phyloP scores from a whole-genome alignment of 1,140 invertebrate genomes.

The Eulimnadia texana region DNA sequence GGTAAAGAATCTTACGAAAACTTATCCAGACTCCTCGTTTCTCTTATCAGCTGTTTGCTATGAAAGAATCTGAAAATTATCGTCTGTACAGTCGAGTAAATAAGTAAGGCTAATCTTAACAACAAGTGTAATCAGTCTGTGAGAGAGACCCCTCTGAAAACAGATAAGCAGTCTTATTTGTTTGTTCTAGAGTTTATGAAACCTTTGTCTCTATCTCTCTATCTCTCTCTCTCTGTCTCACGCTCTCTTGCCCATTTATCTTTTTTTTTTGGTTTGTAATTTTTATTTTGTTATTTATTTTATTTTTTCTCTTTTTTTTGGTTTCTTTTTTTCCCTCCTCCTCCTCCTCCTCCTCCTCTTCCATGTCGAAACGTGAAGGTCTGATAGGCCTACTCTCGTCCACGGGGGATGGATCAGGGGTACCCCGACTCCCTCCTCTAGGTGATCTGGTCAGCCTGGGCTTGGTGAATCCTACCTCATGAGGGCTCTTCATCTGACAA shows the following conservation, averaged over 20 bases:
- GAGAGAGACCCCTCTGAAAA: too few relatives aligned
- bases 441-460: constrained; percentile 10
- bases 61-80: too few relatives aligned
- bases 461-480: constrained; percentile 8
- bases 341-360: neutral
- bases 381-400: constrained; percentile 4
- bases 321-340: neutral
- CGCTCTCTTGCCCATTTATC: neutral
- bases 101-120: too few relatives aligned
- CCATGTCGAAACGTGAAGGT: neutral
- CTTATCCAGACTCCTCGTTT: neutral
- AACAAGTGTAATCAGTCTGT: too few relatives aligned
- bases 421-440: constrained; percentile 2
- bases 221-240: neutral
- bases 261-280: neutral
- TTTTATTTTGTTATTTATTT: constrained; percentile 1
- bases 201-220: neutral
- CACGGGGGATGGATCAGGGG: neutral
- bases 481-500: neutral
- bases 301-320: neutral
- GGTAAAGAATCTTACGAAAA: constrained; percentile 1
- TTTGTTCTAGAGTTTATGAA: too few relatives aligned
- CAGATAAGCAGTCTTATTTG: too few relatives aligned
- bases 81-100: too few relatives aligned
- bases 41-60: too few relatives aligned